phyloP scores from a whole-genome alignment of 64 coral and sea anemone genomes.

The Dendrophyllia cribrosa region DNA sequence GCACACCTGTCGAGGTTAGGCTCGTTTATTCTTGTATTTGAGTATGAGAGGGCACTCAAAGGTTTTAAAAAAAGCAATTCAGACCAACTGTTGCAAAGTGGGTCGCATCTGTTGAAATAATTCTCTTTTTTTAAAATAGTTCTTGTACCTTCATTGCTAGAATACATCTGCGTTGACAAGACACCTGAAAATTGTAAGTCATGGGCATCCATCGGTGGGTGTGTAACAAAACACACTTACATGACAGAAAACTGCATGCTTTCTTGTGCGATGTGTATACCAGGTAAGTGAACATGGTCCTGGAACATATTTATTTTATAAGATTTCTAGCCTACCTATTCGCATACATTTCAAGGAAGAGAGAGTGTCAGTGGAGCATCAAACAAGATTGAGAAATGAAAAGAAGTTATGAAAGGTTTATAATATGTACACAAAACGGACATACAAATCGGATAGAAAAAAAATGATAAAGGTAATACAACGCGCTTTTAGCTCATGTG shows the following conservation, averaged over 20 bases:
- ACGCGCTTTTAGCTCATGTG: too few species aligned
- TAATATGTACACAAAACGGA: too few species aligned
- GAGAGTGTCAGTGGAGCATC: too few species aligned
- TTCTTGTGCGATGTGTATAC: constrained; percentile 23
- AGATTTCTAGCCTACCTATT: too few species aligned
- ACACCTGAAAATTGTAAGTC: background rate
- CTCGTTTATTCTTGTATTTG: too few species aligned
- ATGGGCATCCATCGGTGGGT: background rate
- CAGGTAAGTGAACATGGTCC: background rate
- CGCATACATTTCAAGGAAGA: too few species aligned
- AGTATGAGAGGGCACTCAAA: background rate
- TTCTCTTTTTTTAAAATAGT: background rate
- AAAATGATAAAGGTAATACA: too few species aligned
- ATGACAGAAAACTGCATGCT: constrained; percentile 30
- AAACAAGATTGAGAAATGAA: too few species aligned
- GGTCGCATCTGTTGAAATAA: background rate
- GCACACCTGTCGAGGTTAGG: constrained; percentile 1
- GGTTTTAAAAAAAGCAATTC: too few species aligned
- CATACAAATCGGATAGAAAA: too few species aligned
- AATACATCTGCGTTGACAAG: constrained; percentile 10
- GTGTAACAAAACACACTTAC: background rate
- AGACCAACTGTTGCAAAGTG: too few species aligned
- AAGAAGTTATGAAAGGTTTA: too few species aligned
- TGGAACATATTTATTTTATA: background rate
- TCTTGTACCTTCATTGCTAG: background rate